Evolutionary conservation across 2,797 vertebrate species (phyloP).

Genomic region (Halcyon smyrnensis): DNA sequence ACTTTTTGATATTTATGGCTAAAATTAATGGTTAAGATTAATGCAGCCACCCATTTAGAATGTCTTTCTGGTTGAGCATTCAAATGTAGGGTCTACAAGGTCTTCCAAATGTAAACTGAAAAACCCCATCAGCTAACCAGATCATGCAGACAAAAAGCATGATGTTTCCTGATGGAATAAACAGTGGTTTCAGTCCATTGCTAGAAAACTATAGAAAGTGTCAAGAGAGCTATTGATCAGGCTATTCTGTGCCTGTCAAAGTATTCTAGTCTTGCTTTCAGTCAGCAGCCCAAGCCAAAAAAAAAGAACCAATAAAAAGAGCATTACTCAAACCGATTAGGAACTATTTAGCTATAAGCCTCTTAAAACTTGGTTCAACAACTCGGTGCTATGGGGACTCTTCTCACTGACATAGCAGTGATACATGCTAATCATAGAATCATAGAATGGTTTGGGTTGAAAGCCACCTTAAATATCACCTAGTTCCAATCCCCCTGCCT

Average conservation of each 20-base stretch:
- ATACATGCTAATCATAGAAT: background rate
- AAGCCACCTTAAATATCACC: background rate
- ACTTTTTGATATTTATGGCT: background rate
- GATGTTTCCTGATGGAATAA: background rate
- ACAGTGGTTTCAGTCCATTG: background rate
- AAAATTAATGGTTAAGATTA: background rate
- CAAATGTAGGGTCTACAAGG: background rate
- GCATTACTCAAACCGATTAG: background rate
- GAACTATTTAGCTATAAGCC: background rate
- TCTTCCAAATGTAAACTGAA: background rate
- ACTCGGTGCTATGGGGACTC: background rate
- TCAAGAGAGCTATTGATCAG: background rate
- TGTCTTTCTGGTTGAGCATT: background rate
- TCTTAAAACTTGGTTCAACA: background rate
- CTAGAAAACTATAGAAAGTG: background rate
- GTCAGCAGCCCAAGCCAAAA: background rate
- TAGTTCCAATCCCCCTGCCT: background rate
- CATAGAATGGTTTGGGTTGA: background rate
- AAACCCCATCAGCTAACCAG: background rate
- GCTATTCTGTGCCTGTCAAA: background rate
- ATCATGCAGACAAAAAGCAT: background rate
- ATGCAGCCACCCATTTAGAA: background rate
- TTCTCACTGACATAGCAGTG: background rate
- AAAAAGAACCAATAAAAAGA: background rate
- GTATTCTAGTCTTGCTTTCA: background rate